Evolutionary conservation across 2,113 vertebrate species (phyloP), one percentile per base, ranked within the genome.

Genomic region (Bagarius yarrelli): DNA sequence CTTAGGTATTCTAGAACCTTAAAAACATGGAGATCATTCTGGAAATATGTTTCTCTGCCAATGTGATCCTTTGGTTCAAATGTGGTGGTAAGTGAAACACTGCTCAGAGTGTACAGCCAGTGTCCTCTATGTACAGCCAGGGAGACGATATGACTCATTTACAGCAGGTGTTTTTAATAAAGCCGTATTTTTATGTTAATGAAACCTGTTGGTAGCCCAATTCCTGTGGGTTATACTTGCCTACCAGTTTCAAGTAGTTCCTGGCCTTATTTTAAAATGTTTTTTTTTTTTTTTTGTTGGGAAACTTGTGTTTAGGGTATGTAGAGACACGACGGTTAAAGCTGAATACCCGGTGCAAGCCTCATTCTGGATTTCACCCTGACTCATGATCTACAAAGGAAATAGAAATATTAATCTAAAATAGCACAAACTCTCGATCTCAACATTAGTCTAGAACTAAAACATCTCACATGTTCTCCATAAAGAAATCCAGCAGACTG

Each of bases 141-240:
- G 16, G 32, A 36, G 53, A 57, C 53, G 3, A 15, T 18, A 21
- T 76, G 73, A 59, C 73, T 76, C 73, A 44, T 76, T 76, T 40
- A 76, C 55, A 44, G 44, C 73, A 76, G 14, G 34, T 76, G 73
- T 76, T 76, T 59, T 27, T 59, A 2, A 76, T 76, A n/a, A 76
- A 59, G 55, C 32, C 0, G 30, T 44, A 25, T 44, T 76, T 59
- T 59, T 44, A 76, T 76, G 53, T 59, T 44, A 76, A 76, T 57
- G 32, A 76, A 76, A 76, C 30, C 73, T 59, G 55, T 32, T 76
- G 55, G 55, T 40, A 59, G 55, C 3, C 23, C n/a, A 25, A 59
- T 59, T 44, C 32, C 55, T 44, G 13, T 2, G 21, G 44, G 57
- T 57, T 34, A 57, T n/a, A 56, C 56, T n/a, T 2, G 72, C 36